Conservation (phyloP, 2,888 invertebrate genomes). For the Piscicola geometra region DNA sequence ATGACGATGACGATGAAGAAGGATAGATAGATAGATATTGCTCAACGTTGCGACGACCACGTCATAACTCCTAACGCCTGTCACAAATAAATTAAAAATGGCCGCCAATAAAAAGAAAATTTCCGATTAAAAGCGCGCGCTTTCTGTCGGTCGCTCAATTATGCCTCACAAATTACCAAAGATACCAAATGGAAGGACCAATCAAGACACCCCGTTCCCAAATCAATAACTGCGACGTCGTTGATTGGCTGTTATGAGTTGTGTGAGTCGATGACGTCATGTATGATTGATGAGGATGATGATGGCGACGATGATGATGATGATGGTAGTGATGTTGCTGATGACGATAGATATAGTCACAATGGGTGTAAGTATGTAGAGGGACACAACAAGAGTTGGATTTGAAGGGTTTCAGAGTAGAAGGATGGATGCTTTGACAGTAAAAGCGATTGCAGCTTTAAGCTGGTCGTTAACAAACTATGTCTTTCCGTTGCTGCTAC, state of each 20-base stretch:
- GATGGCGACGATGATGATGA: background rate
- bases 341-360: too few relatives aligned
- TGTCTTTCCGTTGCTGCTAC: too few relatives aligned
- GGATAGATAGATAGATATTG: background rate
- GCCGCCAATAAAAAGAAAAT: background rate
- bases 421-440: too few relatives aligned
- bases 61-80: too few relatives aligned
- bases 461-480: too few relatives aligned
- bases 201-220: background rate
- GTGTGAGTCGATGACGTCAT: constrained; percentile 1
- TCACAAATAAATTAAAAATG: too few relatives aligned
- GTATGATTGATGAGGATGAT: background rate
- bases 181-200: background rate
- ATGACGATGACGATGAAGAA: background rate
- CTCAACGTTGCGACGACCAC: too few relatives aligned
- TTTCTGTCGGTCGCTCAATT: background rate
- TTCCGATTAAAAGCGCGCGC: constrained; percentile 2
- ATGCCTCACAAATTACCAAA: constrained; percentile 4
- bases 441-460: too few relatives aligned
- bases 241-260: constrained; percentile 10
- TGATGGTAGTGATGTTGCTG: too few relatives aligned
- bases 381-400: too few relatives aligned
- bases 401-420: too few relatives aligned
- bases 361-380: too few relatives aligned
- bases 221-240: background rate